Conservation (phyloP, 2,888 invertebrate genomes). For the Vanessa cardui region DNA sequence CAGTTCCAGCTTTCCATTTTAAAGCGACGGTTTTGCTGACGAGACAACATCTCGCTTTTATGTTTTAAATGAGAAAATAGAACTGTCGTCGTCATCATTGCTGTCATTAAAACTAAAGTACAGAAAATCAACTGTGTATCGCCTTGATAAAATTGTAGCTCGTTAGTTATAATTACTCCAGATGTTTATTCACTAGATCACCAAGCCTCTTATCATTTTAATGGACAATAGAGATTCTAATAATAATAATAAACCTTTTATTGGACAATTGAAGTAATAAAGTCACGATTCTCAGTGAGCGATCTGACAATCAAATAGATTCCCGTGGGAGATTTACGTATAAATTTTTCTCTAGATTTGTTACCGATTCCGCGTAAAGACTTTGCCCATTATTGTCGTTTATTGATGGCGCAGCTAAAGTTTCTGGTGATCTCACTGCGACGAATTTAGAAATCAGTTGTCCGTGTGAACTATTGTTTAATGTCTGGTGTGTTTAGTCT, state of each 20-base stretch:
- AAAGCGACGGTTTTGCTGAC: slow-evolving; percentile 15
- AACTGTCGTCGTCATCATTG: slow-evolving; percentile 3
- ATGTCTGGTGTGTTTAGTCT: neutral
- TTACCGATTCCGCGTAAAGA: slow-evolving; percentile 26
- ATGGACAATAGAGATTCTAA: neutral
- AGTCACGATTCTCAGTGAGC: slow-evolving; percentile 6
- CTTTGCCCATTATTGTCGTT: slow-evolving; percentile 36
- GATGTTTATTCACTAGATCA: neutral
- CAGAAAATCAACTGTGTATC: slow-evolving; percentile 2
- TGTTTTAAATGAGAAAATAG: slow-evolving; percentile 12
- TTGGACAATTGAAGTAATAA: neutral
- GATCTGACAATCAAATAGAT: slow-evolving; percentile 8
- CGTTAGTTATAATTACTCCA: neutral
- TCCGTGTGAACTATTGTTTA: slow-evolving; percentile 47
- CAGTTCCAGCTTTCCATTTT: slow-evolving; percentile 7
- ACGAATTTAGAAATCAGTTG: slow-evolving; percentile 65
- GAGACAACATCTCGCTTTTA: slow-evolving; percentile 18
- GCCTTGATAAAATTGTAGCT: slow-evolving; percentile 2
- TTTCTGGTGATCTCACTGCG: slow-evolving; percentile 55
- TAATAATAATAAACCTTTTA: neutral
- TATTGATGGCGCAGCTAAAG: slow-evolving; percentile 39
- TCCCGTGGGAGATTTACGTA: slow-evolving; percentile 31
- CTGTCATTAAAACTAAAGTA: slow-evolving; percentile 11
- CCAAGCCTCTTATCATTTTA: neutral
- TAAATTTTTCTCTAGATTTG: slow-evolving; percentile 35